phyloP scores from a whole-genome alignment of 2,113 vertebrate genomes.

The Echinops telfairi region DNA sequence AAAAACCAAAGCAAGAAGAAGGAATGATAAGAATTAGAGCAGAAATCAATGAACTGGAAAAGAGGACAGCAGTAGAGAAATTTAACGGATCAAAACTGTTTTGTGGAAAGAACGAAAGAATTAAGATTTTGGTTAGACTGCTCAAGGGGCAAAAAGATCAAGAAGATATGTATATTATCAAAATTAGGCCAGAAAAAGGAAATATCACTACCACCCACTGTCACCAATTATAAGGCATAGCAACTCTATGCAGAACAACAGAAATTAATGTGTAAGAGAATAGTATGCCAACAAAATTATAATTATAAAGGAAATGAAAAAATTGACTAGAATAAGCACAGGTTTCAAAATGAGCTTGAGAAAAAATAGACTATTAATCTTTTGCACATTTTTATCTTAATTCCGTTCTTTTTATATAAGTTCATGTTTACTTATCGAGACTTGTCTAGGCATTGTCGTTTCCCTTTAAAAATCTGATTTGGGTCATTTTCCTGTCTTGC shows the following conservation, averaged over 20 bases:
- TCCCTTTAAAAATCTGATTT: not conserved
- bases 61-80: not conserved
- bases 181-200: not conserved
- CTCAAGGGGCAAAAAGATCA: not conserved
- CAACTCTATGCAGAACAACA: not conserved
- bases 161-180: not conserved
- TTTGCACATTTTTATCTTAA: not conserved
- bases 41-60: not conserved
- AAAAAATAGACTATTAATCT: not conserved
- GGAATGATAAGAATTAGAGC: not conserved
- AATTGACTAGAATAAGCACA: not conserved
- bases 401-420: not conserved
- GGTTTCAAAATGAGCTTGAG: not conserved
- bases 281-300: not conserved
- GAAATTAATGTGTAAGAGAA: not conserved
- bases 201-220: not conserved
- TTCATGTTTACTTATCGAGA: not conserved
- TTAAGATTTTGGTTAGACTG: not conserved
- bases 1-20: not conserved
- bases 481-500: not conserved
- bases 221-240: too few relatives aligned
- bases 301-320: not conserved
- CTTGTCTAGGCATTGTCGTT: not conserved
- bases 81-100: not conserved
- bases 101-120: not conserved